A percentile compares a stretch with the other conserved stretches of the same genome.
Conservation (phyloP, 2,113 vertebrate species). For the Pantherophis guttatus region DNA sequence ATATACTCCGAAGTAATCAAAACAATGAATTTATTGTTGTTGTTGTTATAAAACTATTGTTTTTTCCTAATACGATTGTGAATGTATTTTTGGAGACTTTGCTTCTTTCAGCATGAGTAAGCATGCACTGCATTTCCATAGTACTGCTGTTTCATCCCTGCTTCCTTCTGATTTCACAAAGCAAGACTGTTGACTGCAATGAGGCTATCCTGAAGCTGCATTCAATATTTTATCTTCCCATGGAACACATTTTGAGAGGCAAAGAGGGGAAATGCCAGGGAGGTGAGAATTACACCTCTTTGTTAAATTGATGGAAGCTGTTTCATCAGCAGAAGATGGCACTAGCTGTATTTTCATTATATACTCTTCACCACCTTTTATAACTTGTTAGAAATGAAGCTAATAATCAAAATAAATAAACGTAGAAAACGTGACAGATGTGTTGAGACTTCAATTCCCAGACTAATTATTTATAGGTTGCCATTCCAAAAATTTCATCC, state of each 20-base stretch:
- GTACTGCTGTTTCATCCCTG: neutral
- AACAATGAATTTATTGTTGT: too few species aligned
- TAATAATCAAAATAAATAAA: neutral
- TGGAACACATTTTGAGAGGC: neutral
- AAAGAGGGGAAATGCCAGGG: neutral
- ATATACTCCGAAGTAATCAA: neutral
- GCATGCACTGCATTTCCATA: neutral
- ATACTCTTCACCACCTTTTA: neutral
- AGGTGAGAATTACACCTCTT: neutral
- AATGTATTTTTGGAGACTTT: neutral
- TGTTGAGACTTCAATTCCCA: neutral
- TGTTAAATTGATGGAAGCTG: neutral
- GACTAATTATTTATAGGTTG: neutral
- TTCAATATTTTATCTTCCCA: neutral
- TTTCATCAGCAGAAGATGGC: neutral
- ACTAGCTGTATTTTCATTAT: neutral
- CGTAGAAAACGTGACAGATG: neutral
- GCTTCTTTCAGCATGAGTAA: neutral
- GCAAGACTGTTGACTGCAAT: neutral
- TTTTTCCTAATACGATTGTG: neutral
- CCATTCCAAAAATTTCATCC: neutral
- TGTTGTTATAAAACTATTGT: neutral
- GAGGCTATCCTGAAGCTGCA: too few species aligned
- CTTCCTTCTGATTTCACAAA: neutral
- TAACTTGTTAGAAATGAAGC: neutral